Conservation (phyloP, 1,140 invertebrate genomes). For the Pseudomyrmex flavicornis region DNA sequence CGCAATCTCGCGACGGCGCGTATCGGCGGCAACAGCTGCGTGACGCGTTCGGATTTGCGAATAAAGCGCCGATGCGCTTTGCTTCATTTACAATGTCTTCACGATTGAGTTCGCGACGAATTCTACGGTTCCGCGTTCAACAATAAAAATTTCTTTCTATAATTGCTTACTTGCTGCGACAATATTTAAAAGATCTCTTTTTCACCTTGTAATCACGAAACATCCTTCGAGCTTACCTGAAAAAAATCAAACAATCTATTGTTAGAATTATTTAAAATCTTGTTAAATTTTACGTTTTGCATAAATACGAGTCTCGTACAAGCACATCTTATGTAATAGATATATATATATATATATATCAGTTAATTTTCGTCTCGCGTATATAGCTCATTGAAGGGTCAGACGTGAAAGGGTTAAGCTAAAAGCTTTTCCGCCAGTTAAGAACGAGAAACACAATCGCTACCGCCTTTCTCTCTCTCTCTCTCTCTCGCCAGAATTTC, state of each 20-base stretch:
- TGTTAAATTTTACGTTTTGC: not conserved
- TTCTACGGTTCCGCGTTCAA: not conserved
- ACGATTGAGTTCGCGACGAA: not conserved
- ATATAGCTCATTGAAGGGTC: constrained; percentile 10
- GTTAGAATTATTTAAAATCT: constrained; percentile 3
- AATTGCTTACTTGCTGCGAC: constrained; percentile 12
- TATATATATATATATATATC: not conserved
- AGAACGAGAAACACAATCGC: constrained; percentile 20
- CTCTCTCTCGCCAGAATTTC: constrained; percentile 8
- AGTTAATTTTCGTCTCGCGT: not conserved
- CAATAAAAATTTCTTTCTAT: not conserved
- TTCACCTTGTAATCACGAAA: not conserved
- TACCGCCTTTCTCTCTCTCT: not conserved
- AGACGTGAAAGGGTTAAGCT: not conserved
- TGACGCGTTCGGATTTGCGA: constrained; percentile 30
- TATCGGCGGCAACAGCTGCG: constrained; percentile 37
- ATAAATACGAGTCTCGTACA: not conserved
- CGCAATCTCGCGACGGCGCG: constrained; percentile 4
- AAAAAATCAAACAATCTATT: constrained; percentile 42
- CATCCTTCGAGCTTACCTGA: constrained; percentile 58
- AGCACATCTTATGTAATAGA: not conserved
- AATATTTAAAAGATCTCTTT: not conserved
- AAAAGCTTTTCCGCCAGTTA: constrained; percentile 36
- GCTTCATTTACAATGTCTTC: not conserved
- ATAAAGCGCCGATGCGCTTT: constrained; percentile 10